phyloP scores from a whole-genome alignment of 2,113 vertebrate species.

The Crocuta crocuta region DNA sequence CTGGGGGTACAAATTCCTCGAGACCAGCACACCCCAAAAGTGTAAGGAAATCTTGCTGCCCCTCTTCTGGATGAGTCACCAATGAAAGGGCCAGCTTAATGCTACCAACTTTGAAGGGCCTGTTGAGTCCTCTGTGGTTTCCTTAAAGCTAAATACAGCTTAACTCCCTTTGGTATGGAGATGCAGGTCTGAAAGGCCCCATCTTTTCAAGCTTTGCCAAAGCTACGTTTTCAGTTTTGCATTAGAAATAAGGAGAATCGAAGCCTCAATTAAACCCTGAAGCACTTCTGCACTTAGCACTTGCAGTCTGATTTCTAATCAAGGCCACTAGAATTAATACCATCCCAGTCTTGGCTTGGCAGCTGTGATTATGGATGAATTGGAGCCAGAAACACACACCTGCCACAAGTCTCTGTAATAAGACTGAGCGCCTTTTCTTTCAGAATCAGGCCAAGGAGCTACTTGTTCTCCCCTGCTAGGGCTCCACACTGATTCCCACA shows the following conservation, averaged over 20 bases:
- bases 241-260: slow-evolving; percentile 7
- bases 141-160: background rate
- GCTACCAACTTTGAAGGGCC: background rate
- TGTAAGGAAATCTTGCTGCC: background rate
- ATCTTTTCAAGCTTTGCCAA: background rate
- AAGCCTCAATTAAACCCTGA: slow-evolving; percentile 1
- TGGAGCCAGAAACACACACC: background rate
- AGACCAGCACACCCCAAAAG: background rate
- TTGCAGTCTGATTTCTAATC: slow-evolving; percentile 18
- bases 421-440: background rate
- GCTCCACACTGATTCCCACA: background rate
- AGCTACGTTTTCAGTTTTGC: slow-evolving; percentile 11
- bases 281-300: background rate
- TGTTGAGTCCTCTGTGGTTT: background rate
- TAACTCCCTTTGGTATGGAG: background rate
- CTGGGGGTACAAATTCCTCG: background rate
- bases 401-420: background rate
- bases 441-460: background rate
- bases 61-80: background rate
- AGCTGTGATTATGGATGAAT: background rate
- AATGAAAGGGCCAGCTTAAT: background rate
- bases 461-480: background rate
- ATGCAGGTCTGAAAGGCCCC: background rate
- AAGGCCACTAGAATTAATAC: background rate
- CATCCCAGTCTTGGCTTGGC: background rate